Evolutionary conservation across 2,113 vertebrate genomes (phyloP).

Genomic region (Sceloporus tristichus): DNA sequence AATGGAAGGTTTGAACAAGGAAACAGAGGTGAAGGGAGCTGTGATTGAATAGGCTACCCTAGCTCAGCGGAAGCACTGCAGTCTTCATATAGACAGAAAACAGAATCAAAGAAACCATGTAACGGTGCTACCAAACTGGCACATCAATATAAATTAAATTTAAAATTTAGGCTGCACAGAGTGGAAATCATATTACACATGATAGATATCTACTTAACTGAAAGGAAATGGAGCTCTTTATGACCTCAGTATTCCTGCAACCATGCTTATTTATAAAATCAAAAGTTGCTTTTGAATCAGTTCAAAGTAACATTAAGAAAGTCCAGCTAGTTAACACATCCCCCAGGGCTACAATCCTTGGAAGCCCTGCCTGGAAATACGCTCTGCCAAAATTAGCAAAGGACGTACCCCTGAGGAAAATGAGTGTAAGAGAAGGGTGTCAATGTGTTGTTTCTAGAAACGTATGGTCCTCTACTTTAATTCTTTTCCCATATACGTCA

Average conservation of each 20-base stretch:
- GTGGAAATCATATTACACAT: conserved; percentile 49
- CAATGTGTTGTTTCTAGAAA: conserved; percentile 9
- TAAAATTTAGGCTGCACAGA: conserved; percentile 43
- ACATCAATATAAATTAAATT: conserved; percentile 54
- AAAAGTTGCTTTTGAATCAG: conserved; percentile 22
- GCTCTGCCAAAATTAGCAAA: neutral
- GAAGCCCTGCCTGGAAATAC: neutral
- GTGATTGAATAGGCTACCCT: conserved; percentile 38
- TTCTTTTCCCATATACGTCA: conserved; percentile 13
- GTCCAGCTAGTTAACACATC: neutral
- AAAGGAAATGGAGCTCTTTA: conserved; percentile 45
- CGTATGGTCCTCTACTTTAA: neutral
- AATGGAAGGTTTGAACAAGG: conserved; percentile 37
- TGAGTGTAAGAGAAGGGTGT: neutral
- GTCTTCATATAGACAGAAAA: conserved; percentile 23
- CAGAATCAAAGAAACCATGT: conserved; percentile 33
- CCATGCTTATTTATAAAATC: conserved; percentile 44
- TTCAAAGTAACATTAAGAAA: conserved; percentile 44
- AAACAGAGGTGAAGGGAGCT: conserved; percentile 41
- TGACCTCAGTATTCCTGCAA: conserved; percentile 46
- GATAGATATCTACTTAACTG: conserved; percentile 49
- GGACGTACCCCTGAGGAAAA: neutral
- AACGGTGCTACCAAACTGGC: conserved; percentile 54
- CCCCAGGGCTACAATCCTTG: neutral
- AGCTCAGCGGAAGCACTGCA: conserved; percentile 39